A percentile compares a stretch with the other conserved stretches of the same genome.
Conservation (phyloP, 2,888 invertebrate genomes). For the Iselma pallidipennis region DNA sequence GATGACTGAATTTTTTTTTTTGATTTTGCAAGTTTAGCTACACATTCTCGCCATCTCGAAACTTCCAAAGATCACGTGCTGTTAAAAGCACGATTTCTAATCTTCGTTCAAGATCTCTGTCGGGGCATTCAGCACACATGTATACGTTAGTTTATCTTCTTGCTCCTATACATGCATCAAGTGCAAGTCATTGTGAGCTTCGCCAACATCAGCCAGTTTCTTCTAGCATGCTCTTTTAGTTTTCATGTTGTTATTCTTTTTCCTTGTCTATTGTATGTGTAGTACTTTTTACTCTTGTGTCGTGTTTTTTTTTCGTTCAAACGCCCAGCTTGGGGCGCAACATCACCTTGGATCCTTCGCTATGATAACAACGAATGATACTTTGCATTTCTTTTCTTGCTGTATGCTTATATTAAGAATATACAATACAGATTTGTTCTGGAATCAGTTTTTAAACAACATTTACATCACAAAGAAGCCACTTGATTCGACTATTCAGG, state of each 20-base stretch:
- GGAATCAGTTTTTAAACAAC: too few relatives aligned
- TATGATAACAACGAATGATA: too few relatives aligned
- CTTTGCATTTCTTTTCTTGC: too few relatives aligned
- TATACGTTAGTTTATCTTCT: constrained; percentile 1
- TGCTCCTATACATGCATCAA: neutral
- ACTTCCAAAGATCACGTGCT: neutral
- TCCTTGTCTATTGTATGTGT: neutral
- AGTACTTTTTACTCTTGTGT: too few relatives aligned
- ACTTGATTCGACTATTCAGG: too few relatives aligned
- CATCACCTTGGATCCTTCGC: neutral
- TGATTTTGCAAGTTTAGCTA: neutral
- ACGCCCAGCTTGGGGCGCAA: neutral
- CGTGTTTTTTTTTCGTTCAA: neutral
- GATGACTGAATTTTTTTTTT: neutral
- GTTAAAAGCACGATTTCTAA: neutral
- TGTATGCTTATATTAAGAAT: too few relatives aligned
- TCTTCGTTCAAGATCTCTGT: constrained; percentile 1
- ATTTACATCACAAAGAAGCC: too few relatives aligned
- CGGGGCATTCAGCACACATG: neutral
- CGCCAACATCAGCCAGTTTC: neutral
- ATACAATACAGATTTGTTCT: too few relatives aligned
- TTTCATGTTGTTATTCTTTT: neutral
- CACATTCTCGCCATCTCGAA: neutral
- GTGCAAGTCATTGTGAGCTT: neutral
- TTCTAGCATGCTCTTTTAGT: neutral